Evolutionary conservation across 1,140 invertebrate species (phyloP).

Genomic region (Metaphire vulgaris): DNA sequence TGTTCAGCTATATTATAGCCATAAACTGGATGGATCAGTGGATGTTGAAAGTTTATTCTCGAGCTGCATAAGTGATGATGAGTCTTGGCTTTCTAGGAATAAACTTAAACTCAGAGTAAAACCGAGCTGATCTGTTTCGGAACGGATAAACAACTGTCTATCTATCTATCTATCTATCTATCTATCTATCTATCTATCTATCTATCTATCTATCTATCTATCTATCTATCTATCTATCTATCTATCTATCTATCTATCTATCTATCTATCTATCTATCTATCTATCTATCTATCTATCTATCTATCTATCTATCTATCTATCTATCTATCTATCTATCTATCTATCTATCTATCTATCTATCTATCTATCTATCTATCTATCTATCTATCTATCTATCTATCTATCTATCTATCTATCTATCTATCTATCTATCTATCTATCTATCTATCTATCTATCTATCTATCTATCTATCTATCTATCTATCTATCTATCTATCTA

Average conservation of each 20-base stretch:
- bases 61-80: too few species aligned
- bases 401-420: slow-evolving; percentile 3
- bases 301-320: slow-evolving; percentile 3
- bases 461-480: slow-evolving; percentile 3
- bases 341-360: slow-evolving; percentile 3
- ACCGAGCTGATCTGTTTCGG: too few species aligned
- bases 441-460: slow-evolving; percentile 3
- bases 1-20: too few species aligned
- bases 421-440: slow-evolving; percentile 3
- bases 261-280: slow-evolving; percentile 3
- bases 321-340: slow-evolving; percentile 3
- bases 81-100: too few species aligned
- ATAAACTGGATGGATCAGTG: too few species aligned
- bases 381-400: slow-evolving; percentile 3
- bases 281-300: slow-evolving; percentile 3
- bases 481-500: slow-evolving; percentile 3
- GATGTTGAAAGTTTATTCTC: too few species aligned
- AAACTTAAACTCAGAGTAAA: too few species aligned
- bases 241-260: slow-evolving; percentile 3
- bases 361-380: slow-evolving; percentile 3
- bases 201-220: slow-evolving; percentile 3
- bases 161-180: slow-evolving; percentile 3
- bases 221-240: slow-evolving; percentile 3
- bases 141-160: too few species aligned
- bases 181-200: slow-evolving; percentile 3